These are phyloP conservation scores for Trichoplusia ni DNA, from an alignment of 1,140 invertebrate genomes.

Conservation along the genomic window DNA sequence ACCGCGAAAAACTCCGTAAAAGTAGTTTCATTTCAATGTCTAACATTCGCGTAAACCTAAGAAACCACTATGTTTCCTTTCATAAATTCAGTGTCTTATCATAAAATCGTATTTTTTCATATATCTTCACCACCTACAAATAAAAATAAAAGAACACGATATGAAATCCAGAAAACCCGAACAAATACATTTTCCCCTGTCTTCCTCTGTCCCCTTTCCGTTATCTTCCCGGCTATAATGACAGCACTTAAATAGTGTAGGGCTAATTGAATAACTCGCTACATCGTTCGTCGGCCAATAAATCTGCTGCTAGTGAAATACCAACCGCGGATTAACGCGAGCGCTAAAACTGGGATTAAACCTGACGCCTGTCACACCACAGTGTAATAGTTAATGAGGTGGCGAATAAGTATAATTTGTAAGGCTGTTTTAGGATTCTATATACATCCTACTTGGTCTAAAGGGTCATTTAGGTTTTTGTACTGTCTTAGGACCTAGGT, in stretches of 20 bases:
- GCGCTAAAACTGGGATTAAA: not conserved
- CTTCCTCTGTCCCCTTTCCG: not conserved
- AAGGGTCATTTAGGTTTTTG: too few species aligned
- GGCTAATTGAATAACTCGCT: constrained; percentile 14
- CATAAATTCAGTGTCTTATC: too few species aligned
- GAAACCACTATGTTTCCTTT: too few species aligned
- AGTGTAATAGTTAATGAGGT: not conserved
- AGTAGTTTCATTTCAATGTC: too few species aligned
- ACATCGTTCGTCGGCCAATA: not conserved
- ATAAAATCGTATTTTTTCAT: too few species aligned
- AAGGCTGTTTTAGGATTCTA: too few species aligned
- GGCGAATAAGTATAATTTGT: too few species aligned
- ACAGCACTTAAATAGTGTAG: not conserved
- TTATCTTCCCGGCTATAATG: not conserved
- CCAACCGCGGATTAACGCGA: constrained; percentile 5
- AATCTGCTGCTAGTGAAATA: not conserved
- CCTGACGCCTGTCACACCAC: not conserved
- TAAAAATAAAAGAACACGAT: not conserved
- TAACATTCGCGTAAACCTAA: too few species aligned
- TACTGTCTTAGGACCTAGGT: too few species aligned
- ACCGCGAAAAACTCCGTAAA: too few species aligned
- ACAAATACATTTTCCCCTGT: not conserved
- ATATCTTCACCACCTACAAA: not conserved
- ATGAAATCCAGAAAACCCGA: not conserved
- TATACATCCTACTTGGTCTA: too few species aligned